These are phyloP conservation scores for Dysdera silvatica DNA, from an alignment of 1,140 invertebrate genomes.

Conservation along the genomic window DNA sequence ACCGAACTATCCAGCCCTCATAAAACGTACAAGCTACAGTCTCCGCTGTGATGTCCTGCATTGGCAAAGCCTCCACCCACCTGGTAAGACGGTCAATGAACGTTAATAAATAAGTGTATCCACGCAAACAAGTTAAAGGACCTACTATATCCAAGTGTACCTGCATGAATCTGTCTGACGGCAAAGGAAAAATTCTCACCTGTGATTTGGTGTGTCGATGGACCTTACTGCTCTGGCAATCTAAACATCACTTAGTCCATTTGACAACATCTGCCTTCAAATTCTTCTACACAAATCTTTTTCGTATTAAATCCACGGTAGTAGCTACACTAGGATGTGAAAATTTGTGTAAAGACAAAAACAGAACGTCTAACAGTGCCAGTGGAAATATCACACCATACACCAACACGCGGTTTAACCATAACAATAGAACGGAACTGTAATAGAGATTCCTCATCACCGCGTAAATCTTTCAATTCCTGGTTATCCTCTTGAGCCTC, in stretches of 20 bases:
- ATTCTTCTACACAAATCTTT: constrained; percentile 8
- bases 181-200: background rate
- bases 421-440: too few relatives aligned
- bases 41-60: constrained; percentile 40
- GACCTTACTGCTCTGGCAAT: constrained; percentile 15
- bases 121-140: constrained; percentile 40
- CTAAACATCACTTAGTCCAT: background rate
- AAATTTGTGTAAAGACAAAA: too few relatives aligned
- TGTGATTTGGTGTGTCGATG: constrained; percentile 10
- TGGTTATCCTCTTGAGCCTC: background rate
- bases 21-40: constrained; percentile 39
- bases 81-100: constrained; percentile 44
- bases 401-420: too few relatives aligned
- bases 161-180: constrained; percentile 38
- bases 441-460: too few relatives aligned
- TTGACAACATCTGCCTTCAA: background rate
- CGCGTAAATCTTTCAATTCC: too few relatives aligned
- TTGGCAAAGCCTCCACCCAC: constrained; percentile 44
- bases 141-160: constrained; percentile 49
- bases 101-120: constrained; percentile 42
- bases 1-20: constrained; percentile 38
- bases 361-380: too few relatives aligned
- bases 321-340: background rate
- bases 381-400: too few relatives aligned
- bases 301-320: constrained; percentile 11